Evolutionary conservation across 2,113 vertebrate species (phyloP).

Genomic region (Crotalus horridus): DNA sequence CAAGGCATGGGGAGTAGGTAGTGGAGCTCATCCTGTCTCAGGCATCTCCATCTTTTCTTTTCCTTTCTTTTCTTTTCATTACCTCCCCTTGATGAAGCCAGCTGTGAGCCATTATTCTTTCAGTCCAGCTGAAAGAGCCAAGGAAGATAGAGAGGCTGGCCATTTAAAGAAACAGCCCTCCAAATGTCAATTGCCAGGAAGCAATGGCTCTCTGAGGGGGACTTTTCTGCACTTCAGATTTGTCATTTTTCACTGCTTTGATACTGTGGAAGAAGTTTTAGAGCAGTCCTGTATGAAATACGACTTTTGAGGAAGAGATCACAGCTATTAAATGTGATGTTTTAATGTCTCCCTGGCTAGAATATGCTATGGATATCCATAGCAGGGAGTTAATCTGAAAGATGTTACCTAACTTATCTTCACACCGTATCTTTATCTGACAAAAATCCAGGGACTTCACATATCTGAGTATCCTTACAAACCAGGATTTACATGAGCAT

Average conservation of each 20-base stretch:
- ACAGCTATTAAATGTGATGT: constrained; percentile 56
- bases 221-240: constrained; percentile 63
- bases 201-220: constrained; percentile 61
- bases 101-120: constrained; percentile 27
- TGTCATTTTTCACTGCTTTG: constrained; percentile 71
- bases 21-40: constrained; percentile 49
- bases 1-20: neutral
- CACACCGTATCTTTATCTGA: neutral
- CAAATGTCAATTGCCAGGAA: constrained; percentile 67
- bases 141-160: constrained; percentile 41
- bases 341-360: constrained; percentile 45
- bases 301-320: constrained; percentile 51
- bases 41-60: constrained; percentile 17
- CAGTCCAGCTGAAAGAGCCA: constrained; percentile 35
- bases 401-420: constrained; percentile 19
- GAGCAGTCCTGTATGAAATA: constrained; percentile 63
- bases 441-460: neutral
- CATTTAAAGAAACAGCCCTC: constrained; percentile 61
- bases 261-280: constrained; percentile 67
- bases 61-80: constrained; percentile 20
- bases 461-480: neutral
- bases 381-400: constrained; percentile 30
- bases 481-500: rapidly evolving
- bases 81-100: constrained; percentile 41
- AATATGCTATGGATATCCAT: constrained; percentile 39